Base-by-base conservation (phyloP, 2,113 vertebrate genomes). In the Etheostoma spectabile region DNA sequence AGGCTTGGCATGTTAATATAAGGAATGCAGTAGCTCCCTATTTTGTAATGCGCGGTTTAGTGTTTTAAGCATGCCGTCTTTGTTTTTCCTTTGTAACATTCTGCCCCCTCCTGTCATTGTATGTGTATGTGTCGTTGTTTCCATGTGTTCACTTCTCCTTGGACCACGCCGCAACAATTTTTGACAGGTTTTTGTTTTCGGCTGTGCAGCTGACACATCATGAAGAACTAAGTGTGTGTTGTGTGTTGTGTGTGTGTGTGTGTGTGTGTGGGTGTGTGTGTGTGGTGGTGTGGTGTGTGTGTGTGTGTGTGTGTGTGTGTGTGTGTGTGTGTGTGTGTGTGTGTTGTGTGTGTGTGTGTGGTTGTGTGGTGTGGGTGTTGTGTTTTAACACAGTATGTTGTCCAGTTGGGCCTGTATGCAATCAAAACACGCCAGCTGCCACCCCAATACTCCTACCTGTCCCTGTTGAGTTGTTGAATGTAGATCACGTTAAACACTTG, bases 121-220 rank as follows among this genome's bases (percentile, higher is more conserved):
- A 35, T 76, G 62, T 24, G 33, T 24, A 49, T 85, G 51, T 77
- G 77, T 80, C 35, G 75, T 24, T 71, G 60, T 67, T 33, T 81
- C 65, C 27, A 30, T 27, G 56, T 49, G 11, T 45, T n/a, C 38
- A 3, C 77, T 64, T 92, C 89, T 89, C 88, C 72, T 62, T 60
- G 91, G 92, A 89, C 64, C 55, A 24, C 72, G 64, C 74, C 22
- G 13, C 81, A 85, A 84, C 42, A 45, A 79, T 84, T 88, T 88
- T 85, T 91, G 82, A 78, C 86, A 79, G 85, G 52, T 83, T 90
- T 90, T 92, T 93, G 90, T 93, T 94, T 92, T 94, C 90, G 77
- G 75, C 88, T 89, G 85, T 89, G 89, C 92, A 93, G 91, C 86
- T 94, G 91, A n/a, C 88, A 92, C 84, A 91, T 92, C 88, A 79